Base-by-base conservation (phyloP, 2,888 invertebrate genomes). In the Hartigia nigra region DNA sequence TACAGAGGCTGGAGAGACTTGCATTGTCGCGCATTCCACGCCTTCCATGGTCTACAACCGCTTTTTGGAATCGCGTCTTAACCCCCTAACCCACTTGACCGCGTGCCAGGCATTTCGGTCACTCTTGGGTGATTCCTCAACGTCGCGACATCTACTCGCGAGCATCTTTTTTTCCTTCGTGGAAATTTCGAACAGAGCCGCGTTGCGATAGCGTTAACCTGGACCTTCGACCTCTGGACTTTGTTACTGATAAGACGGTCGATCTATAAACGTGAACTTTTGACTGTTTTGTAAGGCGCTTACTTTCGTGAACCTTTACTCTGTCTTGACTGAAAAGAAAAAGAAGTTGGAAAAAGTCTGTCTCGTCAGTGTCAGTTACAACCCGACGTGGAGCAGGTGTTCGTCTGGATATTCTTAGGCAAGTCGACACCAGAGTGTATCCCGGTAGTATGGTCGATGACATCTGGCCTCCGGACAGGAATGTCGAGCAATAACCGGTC, bases 401-500 rank as follows among this genome's bases (percentile, higher is more conserved):
- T 5, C 74, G 79, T 55, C 76, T 35, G 79, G 81, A 79, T 78
- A 86, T 87, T 87, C 81, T 82, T 82, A 80, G 84, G 77, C 70
- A 34, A 23, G n/a, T 31, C 31, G 74, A 32, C 77, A 32, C 76
- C 77, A 75, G 74, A 78, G 79, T 80, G 78, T 77, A 75, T 39
- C 39, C 82, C 84, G 85, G 86, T 82, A 83, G 83, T 86, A 85
- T 86, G 86, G 87, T 86, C 87, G 87, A 89, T 89, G 89, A 89
- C 89, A 89, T 89, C 89, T 89, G 88, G 87, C 81, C 86, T 86
- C 89, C 86, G 86, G 84, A 83, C 83, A 85, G 88, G 88, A 88
- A 88, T 88, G 88, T 84, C 87, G 87, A 86, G 86, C 86, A 39
- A 75, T 70, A 79, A 78, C 78, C 76, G 78, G 78, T 79, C 78